Conservation (phyloP, 2,888 invertebrate genomes). For the Cryptus armator region DNA sequence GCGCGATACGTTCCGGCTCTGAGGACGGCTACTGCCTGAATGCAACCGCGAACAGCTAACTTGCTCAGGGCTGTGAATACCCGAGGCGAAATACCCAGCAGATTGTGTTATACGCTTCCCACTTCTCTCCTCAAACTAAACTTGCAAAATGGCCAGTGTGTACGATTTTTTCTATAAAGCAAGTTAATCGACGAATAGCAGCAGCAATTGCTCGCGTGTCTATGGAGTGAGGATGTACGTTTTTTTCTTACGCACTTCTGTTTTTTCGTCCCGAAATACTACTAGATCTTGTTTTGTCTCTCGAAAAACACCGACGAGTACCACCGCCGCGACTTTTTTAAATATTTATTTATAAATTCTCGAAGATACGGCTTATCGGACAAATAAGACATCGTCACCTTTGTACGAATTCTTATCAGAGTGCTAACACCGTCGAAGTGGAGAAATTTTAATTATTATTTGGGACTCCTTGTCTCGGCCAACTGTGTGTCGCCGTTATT, state of each 20-base stretch:
- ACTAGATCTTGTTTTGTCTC: constrained; percentile 1
- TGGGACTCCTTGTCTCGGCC: neutral
- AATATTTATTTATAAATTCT: neutral
- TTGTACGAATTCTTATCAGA: constrained; percentile 27
- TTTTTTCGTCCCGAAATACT: neutral
- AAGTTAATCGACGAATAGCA: neutral
- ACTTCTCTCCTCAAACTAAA: neutral
- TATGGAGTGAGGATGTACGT: neutral
- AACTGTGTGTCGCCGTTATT: neutral
- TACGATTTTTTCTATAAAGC: neutral
- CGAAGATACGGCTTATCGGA: constrained; percentile 42
- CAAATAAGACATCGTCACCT: constrained; percentile 10
- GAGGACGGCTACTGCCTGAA: constrained; percentile 79
- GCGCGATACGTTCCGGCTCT: constrained; percentile 73
- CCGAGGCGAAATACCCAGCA: constrained; percentile 9
- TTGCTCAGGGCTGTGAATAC: constrained; percentile 69
- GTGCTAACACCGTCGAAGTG: neutral
- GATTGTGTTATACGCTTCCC: neutral
- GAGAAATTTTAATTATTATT: neutral
- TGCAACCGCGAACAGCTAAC: constrained; percentile 73
- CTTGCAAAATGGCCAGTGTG: neutral
- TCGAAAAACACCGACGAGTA: neutral
- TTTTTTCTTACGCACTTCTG: constrained; percentile 3
- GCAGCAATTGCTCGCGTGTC: neutral
- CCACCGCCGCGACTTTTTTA: neutral